Conservation (phyloP, 2,888 invertebrate species). For the Asteroscopus sphinx region DNA sequence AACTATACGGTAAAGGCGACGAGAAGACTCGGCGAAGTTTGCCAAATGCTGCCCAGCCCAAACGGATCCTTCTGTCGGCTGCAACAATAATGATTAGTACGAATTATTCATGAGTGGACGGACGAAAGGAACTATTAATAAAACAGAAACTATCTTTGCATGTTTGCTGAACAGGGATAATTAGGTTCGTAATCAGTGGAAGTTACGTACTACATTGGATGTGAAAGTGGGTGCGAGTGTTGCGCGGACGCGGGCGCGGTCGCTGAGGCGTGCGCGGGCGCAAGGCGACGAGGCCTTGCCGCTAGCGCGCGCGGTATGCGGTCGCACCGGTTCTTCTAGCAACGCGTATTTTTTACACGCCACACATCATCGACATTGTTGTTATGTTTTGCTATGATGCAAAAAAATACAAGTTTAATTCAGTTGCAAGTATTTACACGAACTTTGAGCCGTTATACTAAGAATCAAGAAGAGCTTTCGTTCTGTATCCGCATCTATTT, state of each 20-base stretch:
- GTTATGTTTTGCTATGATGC: conserved; percentile 86
- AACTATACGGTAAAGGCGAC: no score
- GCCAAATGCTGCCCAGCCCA: no score
- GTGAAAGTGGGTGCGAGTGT: conserved; percentile 54
- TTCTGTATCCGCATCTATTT: conserved; percentile 56
- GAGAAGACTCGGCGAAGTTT: no score
- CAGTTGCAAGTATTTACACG: conserved; percentile 64
- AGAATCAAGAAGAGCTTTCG: conserved; percentile 54
- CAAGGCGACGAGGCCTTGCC: conserved; percentile 79
- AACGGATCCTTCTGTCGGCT: no score
- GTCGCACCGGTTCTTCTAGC: conserved; percentile 89
- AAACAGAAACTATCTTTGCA: conserved; percentile 4
- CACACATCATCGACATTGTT: conserved; percentile 88
- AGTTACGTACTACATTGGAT: conserved; percentile 25
- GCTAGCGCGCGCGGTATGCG: conserved; percentile 86
- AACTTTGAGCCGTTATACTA: conserved; percentile 62
- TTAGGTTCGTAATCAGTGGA: conserved; percentile 17
- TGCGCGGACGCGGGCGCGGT: conserved; percentile 34
- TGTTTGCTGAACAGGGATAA: conserved; percentile 13
- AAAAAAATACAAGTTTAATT: conserved; percentile 80
- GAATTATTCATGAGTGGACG: conserved; percentile 36
- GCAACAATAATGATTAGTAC: conserved; percentile 59
- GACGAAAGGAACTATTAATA: conserved; percentile 5
- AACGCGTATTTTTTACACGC: conserved; percentile 86
- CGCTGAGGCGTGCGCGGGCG: conserved; percentile 59